Evolutionary conservation across 2,113 vertebrate species (phyloP).

Genomic region (Genyomyrus donnyi): DNA sequence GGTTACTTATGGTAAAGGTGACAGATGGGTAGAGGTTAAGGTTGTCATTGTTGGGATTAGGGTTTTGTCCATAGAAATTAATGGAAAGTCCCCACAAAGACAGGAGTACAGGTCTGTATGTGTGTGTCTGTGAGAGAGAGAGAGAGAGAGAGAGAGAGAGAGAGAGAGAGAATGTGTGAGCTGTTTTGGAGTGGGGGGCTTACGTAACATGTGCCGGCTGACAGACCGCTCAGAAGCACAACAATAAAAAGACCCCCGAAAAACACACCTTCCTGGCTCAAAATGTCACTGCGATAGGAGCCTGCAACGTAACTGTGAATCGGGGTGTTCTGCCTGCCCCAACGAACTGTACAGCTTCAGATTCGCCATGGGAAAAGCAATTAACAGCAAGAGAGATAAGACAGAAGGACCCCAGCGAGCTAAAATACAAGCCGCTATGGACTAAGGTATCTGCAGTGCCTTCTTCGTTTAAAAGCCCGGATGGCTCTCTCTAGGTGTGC

Average conservation of each 20-base stretch:
- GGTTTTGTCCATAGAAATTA: neutral
- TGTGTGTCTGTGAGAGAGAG: neutral
- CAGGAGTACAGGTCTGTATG: neutral
- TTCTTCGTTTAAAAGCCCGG: neutral
- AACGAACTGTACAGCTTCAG: slow-evolving; percentile 9
- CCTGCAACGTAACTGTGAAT: slow-evolving; percentile 10
- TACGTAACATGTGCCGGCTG: slow-evolving; percentile 5
- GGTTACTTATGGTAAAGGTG: neutral
- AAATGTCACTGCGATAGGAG: slow-evolving; percentile 19
- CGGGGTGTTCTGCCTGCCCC: slow-evolving; percentile 5
- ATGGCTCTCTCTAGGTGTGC: neutral
- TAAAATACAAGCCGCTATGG: neutral
- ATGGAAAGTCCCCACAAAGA: neutral
- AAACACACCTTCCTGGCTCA: neutral
- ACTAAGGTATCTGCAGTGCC: neutral
- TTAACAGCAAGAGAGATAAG: slow-evolving; percentile 11
- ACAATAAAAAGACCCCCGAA: neutral
- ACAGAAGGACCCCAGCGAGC: slow-evolving; percentile 3
- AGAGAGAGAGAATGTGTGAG: neutral
- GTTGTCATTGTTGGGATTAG: neutral
- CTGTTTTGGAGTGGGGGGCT: neutral
- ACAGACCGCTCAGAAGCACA: slow-evolving; percentile 11
- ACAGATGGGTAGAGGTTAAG: neutral
- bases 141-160: neutral
- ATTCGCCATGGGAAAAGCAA: slow-evolving; percentile 3